These are phyloP conservation scores for Pseudorasbora parva DNA, from an alignment of 2,113 vertebrate species.

Conservation along the genomic window DNA sequence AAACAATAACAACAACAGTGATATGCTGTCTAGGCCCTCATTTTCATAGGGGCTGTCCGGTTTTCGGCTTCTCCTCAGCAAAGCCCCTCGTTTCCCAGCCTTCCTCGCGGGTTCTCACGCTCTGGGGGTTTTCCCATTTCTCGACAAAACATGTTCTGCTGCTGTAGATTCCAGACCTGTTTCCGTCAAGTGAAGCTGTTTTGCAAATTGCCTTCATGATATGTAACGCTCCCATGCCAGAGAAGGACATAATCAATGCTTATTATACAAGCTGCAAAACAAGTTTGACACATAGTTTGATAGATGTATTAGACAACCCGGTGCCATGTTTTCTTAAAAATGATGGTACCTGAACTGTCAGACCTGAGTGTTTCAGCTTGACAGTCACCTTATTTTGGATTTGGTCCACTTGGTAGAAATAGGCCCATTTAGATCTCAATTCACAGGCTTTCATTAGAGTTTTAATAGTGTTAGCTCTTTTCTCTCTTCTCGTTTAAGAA, in stretches of 20 bases:
- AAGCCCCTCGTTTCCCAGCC: constrained; percentile 17
- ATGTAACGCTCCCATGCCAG: not conserved
- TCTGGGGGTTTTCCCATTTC: constrained; percentile 37
- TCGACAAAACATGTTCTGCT: constrained; percentile 15
- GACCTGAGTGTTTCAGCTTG: not conserved
- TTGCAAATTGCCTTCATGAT: constrained; percentile 8
- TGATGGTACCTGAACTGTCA: not conserved
- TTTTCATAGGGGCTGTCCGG: not conserved
- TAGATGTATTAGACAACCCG: not conserved
- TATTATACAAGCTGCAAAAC: constrained; percentile 21
- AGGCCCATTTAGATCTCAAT: constrained; percentile 17
- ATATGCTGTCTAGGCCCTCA: not conserved
- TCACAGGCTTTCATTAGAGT: not conserved
- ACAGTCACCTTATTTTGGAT: constrained; percentile 22
- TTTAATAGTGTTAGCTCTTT: not conserved
- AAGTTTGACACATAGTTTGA: constrained; percentile 21
- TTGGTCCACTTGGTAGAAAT: constrained; percentile 4
- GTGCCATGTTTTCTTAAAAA: not conserved
- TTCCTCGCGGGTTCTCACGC: constrained; percentile 21
- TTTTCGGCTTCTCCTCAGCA: constrained; percentile 13
- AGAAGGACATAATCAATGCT: constrained; percentile 10
- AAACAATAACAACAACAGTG: not conserved
- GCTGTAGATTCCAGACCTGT: constrained; percentile 17
- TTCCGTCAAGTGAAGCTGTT: constrained; percentile 37
- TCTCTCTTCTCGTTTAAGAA: not conserved